These are phyloP conservation scores for Venusia cambrica DNA, from an alignment of 2,888 invertebrate species.

Conservation along the genomic window DNA sequence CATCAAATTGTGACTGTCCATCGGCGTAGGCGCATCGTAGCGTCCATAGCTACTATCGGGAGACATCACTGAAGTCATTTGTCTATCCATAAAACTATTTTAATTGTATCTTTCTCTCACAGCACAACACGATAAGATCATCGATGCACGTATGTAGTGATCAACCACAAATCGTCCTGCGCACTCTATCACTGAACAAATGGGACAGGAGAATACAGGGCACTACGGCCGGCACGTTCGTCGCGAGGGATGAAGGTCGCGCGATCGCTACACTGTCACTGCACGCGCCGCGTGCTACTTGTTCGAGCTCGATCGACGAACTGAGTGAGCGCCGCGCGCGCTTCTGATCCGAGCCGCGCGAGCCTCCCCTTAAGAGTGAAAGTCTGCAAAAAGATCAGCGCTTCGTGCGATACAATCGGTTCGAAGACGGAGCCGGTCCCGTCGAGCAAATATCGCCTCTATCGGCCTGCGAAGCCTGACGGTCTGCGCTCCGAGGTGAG, in stretches of 20 bases:
- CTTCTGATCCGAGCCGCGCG: conserved; percentile 63
- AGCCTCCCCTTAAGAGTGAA: conserved; percentile 79
- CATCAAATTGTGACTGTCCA: conserved; percentile 71
- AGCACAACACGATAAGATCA: conserved; percentile 74
- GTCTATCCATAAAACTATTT: conserved; percentile 50
- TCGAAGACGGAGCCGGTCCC: conserved; percentile 51
- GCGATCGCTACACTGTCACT: conserved; percentile 45
- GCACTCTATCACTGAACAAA: conserved; percentile 54
- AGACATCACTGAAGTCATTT: conserved; percentile 82
- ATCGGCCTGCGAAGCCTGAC: conserved; percentile 73
- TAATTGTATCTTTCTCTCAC: conserved; percentile 59
- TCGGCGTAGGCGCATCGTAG: conserved; percentile 78
- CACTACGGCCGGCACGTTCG: conserved; percentile 55
- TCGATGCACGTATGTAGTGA: no score
- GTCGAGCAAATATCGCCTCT: conserved; percentile 76
- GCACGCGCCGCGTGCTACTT: conserved; percentile 73
- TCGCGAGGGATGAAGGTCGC: conserved; percentile 76
- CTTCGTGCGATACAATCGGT: conserved; percentile 77
- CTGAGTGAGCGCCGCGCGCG: conserved; percentile 74
- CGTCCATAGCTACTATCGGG: conserved; percentile 84
- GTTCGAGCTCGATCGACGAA: conserved; percentile 81
- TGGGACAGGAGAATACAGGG: conserved; percentile 68
- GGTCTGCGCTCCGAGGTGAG: conserved; percentile 77
- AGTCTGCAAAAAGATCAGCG: conserved; percentile 81
- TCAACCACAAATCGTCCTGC: conserved; percentile 48